phyloP scores from a whole-genome alignment of 2,888 invertebrate genomes.

The Falcaria lacertinaria region DNA sequence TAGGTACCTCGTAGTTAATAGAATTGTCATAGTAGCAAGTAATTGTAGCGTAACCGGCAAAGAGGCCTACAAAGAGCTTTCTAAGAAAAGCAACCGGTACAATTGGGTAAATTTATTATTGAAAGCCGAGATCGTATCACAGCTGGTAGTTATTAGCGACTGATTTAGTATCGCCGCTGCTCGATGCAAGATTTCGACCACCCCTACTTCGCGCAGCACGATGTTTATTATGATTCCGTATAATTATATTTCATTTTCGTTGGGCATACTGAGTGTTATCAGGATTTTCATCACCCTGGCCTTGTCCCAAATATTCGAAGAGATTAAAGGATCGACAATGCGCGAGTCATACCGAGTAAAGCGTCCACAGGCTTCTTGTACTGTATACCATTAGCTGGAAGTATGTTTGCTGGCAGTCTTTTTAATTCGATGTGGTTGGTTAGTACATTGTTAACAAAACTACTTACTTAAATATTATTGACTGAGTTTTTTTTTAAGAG shows the following conservation, averaged over 20 bases:
- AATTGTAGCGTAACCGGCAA: conserved; percentile 62
- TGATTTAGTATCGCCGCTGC: conserved; percentile 62
- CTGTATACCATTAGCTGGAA: no score
- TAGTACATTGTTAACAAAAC: no score
- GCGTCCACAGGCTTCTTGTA: no score
- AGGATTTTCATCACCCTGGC: neutral
- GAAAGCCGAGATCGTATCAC: conserved; percentile 72
- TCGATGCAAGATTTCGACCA: conserved; percentile 47
- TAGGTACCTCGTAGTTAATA: conserved; percentile 37
- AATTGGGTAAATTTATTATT: conserved; percentile 72
- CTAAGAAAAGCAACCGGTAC: conserved; percentile 57
- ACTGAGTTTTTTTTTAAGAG: no score
- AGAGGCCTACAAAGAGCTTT: conserved; percentile 57
- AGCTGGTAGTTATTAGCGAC: conserved; percentile 65
- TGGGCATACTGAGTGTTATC: neutral
- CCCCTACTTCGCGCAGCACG: conserved; percentile 41
- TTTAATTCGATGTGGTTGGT: no score
- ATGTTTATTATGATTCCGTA: neutral
- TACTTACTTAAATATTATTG: no score
- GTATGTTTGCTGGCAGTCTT: no score
- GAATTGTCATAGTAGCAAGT: conserved; percentile 61
- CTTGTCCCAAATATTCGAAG: no score
- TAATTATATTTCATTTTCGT: neutral
- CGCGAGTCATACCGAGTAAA: no score
- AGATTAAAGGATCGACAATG: no score